These are phyloP conservation scores for Xylota sylvarum DNA, from an alignment of 2,888 invertebrate species.

Conservation along the genomic window DNA sequence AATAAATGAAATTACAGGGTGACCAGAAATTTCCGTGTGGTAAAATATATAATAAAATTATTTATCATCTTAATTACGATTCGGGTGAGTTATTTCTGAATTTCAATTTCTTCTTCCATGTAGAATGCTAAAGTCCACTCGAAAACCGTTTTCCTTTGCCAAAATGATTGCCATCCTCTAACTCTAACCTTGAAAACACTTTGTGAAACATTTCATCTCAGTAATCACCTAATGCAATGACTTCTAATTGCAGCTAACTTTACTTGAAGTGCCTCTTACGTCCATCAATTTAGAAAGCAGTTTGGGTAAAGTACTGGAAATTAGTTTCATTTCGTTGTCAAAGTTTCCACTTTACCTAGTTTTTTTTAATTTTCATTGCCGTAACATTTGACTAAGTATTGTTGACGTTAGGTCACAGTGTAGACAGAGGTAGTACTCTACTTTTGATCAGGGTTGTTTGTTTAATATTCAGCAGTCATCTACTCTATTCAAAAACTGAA, in stretches of 20 bases:
- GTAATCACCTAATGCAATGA: not conserved
- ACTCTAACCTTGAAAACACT: no score
- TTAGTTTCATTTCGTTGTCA: not conserved
- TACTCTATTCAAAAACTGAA: not conserved
- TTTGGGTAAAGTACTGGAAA: not conserved
- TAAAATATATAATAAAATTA: no score
- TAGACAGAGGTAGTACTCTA: no score
- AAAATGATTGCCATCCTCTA: no score
- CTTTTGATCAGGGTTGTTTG: not conserved
- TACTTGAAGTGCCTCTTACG: not conserved
- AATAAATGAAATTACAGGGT: not conserved
- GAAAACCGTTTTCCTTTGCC: no score
- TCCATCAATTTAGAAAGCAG: not conserved
- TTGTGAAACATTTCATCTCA: not conserved
- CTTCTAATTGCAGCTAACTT: not conserved
- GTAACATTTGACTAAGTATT: no score
- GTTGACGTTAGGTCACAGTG: no score
- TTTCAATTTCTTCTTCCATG: no score
- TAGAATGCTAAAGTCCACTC: no score
- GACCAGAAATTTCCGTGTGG: not conserved
- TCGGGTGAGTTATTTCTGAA: no score
- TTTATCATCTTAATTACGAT: no score
- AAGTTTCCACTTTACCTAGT: not conserved
- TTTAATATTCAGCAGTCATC: not conserved
- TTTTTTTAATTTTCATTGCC: no score